Base-by-base conservation (phyloP, 2,888 invertebrate genomes). In the Oasisia sp. region DNA sequence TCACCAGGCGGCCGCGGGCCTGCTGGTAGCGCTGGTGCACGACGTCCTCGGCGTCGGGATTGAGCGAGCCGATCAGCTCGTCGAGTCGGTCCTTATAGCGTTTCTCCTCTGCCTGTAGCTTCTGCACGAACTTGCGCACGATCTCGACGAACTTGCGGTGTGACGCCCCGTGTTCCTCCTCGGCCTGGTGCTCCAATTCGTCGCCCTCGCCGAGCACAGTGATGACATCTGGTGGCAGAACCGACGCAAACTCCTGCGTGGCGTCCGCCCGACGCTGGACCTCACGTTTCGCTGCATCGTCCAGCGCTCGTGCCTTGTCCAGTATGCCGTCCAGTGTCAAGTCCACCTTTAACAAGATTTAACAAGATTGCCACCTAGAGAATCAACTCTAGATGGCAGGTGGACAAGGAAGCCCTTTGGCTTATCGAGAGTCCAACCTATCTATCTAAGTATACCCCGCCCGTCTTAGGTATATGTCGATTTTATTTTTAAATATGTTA, bases 61-160 rank as follows among this genome's bases (percentile, higher is more conserved):
- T 95, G 94, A 95, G 94, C 44, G 94, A 94, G 90, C 95, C 96
- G 91, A 95, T 94, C 50, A 95, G 93, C 91, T 95, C 95, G 3
- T 89, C 90, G 50, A 93, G 50, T 91, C 93, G 38, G 27, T 44
- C 91, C 44, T 91, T 56, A 32, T 91, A 95, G 19, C 95, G 94
- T 93, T 95, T 95, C 93, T 96, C 95, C 92, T 95, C 96, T 38
- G 94, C 94, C 89, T 94, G 94, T 9, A 96, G 94, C 93, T 96
- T 96, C 92, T 92, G 93, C 93, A 95, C 95, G 94, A 96, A 95
- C 93, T 95, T 95, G 50, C 94, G 92, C 9, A 95, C 92, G 5
- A 94, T 94, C 91, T 95, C 95, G 0, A 94, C 94, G 92, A 95
- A 95, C 92, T 95, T 95, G 45, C 94, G 95, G 92, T 96, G 95